These are phyloP conservation scores for Mirounga angustirostris DNA, from an alignment of 2,113 vertebrate genomes.

Conservation along the genomic window DNA sequence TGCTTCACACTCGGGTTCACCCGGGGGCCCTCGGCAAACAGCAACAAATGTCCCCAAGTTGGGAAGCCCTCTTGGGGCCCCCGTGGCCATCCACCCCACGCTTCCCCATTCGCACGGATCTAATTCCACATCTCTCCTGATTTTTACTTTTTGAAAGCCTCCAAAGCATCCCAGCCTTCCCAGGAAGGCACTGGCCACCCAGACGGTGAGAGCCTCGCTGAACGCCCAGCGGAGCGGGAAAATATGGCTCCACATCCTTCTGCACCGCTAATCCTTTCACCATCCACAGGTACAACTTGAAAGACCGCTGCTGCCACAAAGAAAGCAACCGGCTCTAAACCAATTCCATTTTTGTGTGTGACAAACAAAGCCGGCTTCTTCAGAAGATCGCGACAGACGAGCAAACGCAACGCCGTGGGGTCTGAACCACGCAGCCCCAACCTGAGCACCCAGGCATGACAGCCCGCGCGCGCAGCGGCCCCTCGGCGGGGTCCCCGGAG, in stretches of 20 bases:
- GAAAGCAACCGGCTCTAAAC: background rate
- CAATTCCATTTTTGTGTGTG: background rate
- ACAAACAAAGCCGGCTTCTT: conserved; percentile 67
- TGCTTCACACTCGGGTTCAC: conserved; percentile 60
- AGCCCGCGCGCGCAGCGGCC: background rate
- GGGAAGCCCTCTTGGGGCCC: background rate
- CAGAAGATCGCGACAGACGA: background rate
- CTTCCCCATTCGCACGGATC: background rate
- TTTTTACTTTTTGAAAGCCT: conserved; percentile 62
- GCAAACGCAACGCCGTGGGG: background rate
- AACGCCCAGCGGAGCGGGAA: background rate
- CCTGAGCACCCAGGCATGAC: background rate
- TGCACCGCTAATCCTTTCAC: background rate
- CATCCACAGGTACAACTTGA: conserved; percentile 29
- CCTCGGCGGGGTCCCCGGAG: background rate
- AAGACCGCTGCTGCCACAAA: background rate
- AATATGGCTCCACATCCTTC: conserved; percentile 14
- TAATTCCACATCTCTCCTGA: background rate
- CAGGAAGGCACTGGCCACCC: background rate
- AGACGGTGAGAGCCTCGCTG: background rate
- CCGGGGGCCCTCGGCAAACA: conserved; percentile 62
- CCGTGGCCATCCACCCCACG: background rate
- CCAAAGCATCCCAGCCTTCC: conserved; percentile 3
- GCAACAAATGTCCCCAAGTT: conserved; percentile 59
- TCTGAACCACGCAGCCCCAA: background rate